A percentile compares a stretch with the other conserved stretches of the same genome.
Evolutionary conservation across 2,113 vertebrate species (phyloP).

Genomic region (Arvicanthis niloticus): DNA sequence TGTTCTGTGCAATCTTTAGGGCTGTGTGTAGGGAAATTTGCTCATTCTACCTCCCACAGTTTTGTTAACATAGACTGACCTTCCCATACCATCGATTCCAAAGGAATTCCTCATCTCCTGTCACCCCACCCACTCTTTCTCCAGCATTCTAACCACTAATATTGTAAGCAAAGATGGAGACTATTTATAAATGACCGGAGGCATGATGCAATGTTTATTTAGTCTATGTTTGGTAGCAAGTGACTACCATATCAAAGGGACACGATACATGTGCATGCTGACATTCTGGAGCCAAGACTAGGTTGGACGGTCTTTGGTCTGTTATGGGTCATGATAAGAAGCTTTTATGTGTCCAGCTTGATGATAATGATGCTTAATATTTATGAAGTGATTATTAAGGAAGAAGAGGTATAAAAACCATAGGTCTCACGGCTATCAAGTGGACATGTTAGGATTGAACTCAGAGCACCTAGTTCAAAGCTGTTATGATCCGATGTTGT

Average conservation of each 20-base stretch:
- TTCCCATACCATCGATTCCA: not conserved
- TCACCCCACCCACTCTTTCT: not conserved
- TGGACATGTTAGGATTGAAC: not conserved
- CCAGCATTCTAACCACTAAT: not conserved
- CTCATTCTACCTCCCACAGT: not conserved
- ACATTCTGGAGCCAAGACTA: not conserved
- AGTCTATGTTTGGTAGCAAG: not conserved
- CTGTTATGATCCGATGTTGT: not conserved
- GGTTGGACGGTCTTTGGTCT: not conserved
- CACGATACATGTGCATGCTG: not conserved
- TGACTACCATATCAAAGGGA: not conserved
- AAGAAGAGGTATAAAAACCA: not conserved
- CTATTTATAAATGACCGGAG: not conserved
- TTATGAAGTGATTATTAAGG: slow-evolving; percentile 17
- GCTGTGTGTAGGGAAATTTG: not conserved
- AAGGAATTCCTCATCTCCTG: not conserved
- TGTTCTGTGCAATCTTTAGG: slow-evolving; percentile 26
- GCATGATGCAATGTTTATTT: not conserved
- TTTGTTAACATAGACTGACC: not conserved
- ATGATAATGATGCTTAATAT: not conserved
- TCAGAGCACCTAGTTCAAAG: not conserved
- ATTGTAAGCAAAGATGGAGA: slow-evolving; percentile 11
- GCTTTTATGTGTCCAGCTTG: not conserved
- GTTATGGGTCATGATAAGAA: not conserved
- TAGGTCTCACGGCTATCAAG: not conserved